These are phyloP conservation scores for Sebastes matsubarae DNA, from an alignment of 2,797 vertebrate genomes.

Conservation along the genomic window DNA sequence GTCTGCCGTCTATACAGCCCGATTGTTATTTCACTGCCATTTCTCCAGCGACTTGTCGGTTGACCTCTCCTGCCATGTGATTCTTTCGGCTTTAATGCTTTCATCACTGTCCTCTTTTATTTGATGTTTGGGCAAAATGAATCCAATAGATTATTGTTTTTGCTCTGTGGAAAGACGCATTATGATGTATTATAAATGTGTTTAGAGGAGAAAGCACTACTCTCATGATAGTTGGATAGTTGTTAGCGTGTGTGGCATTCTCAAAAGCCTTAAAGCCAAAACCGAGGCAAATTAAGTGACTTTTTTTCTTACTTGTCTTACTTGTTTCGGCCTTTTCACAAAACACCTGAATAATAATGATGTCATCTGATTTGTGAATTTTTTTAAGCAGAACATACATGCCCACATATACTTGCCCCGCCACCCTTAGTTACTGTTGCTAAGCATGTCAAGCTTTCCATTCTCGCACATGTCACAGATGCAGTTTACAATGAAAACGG, in stretches of 20 bases:
- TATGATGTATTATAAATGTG: neutral
- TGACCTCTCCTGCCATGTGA: slow-evolving; percentile 43
- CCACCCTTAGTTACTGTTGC: neutral
- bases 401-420: neutral
- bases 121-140: slow-evolving; percentile 31
- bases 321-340: neutral
- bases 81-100: slow-evolving; percentile 48
- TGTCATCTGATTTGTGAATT: neutral
- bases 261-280: neutral
- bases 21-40: slow-evolving; percentile 51
- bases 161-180: neutral
- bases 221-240: neutral
- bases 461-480: rapidly evolving
- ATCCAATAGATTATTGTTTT: slow-evolving; percentile 1
- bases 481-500: neutral
- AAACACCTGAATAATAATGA: neutral
- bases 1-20: slow-evolving; percentile 30
- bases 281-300: neutral
- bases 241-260: neutral
- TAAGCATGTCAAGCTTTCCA: neutral
- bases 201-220: neutral
- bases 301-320: neutral
- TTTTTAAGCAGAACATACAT: neutral
- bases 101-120: slow-evolving; percentile 30
- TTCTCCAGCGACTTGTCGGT: slow-evolving; percentile 23